These are phyloP conservation scores for Hesperophylax magnus DNA, from an alignment of 1,140 invertebrate species.

Conservation along the genomic window DNA sequence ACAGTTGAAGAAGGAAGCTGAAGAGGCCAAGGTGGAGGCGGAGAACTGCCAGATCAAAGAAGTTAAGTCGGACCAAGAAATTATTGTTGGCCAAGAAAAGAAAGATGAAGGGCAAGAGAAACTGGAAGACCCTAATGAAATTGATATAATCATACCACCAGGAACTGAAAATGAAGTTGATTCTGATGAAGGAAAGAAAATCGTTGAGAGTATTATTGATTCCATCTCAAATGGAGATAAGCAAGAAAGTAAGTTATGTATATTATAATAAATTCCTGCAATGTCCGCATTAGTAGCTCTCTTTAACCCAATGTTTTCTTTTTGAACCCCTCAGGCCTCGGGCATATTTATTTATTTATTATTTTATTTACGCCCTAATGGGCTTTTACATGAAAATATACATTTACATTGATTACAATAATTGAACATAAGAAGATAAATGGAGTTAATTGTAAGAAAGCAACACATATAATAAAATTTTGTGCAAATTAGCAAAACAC, in stretches of 20 bases:
- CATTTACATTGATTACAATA: no score
- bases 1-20: constrained; percentile 62
- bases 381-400: no score
- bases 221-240: constrained; percentile 85
- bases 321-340: no score
- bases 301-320: no score
- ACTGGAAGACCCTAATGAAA: constrained; percentile 58
- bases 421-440: no score
- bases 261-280: no score
- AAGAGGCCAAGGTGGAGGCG: constrained; percentile 57
- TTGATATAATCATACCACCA: constrained; percentile 63
- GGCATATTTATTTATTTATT: no score
- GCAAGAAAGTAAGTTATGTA: constrained; percentile 79
- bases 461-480: no score
- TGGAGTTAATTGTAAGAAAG: no score
- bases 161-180: constrained; percentile 74
- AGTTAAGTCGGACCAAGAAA: constrained; percentile 56
- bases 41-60: constrained; percentile 54
- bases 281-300: no score
- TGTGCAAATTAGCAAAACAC: no score
- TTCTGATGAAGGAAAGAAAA: constrained; percentile 92
- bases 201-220: constrained; percentile 91
- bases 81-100: constrained; percentile 60
- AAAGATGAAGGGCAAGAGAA: constrained; percentile 49
- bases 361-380: no score